A percentile compares a stretch with the other conserved stretches of the same genome.
Evolutionary conservation across 2,113 vertebrate genomes (phyloP).

Genomic region (Grantiella picta): DNA sequence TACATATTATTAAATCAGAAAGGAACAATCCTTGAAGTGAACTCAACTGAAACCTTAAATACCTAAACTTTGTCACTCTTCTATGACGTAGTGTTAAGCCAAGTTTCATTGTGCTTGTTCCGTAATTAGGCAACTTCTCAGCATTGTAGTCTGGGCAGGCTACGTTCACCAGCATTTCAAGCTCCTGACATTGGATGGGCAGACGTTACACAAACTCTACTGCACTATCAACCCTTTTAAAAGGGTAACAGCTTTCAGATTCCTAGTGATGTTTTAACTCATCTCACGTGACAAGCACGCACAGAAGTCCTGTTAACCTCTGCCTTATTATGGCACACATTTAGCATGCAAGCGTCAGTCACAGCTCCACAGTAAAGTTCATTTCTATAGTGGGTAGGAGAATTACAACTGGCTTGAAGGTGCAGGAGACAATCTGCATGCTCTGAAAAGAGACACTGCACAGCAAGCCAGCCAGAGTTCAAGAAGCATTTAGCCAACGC

Average conservation of each 20-base stretch:
- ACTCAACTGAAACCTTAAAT: background rate
- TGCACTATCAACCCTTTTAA: background rate
- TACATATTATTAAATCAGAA: background rate
- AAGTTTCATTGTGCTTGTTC: background rate
- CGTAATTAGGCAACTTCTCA: background rate
- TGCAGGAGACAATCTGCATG: accelerated
- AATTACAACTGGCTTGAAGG: background rate
- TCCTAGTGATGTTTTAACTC: background rate
- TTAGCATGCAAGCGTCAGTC: accelerated
- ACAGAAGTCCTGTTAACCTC: background rate
- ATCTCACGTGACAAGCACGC: background rate
- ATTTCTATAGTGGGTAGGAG: background rate
- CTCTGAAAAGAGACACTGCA: background rate
- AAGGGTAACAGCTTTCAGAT: background rate
- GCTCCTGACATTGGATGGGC: background rate
- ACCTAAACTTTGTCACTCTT: background rate
- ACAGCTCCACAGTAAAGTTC: background rate
- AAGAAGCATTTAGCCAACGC: background rate
- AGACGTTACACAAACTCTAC: background rate
- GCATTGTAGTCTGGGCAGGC: accelerated
- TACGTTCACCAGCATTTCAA: background rate
- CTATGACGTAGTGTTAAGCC: accelerated
- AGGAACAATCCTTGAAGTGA: background rate
- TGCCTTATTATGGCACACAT: background rate
- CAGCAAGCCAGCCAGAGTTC: background rate